Conservation (phyloP, 2,888 invertebrate genomes). For the Gerris lacustris region DNA sequence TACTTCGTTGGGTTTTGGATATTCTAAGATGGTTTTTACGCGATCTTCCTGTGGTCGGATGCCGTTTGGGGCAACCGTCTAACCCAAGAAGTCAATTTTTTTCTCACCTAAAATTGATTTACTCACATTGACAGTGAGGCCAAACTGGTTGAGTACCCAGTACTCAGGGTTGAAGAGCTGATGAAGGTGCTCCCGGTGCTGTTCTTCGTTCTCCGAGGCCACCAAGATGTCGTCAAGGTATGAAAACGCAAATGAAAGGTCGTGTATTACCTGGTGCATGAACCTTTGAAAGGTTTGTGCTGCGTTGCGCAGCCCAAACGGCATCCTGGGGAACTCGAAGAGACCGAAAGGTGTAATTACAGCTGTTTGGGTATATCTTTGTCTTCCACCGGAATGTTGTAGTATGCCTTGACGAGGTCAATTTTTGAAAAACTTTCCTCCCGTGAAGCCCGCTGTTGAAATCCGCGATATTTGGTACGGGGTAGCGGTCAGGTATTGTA, state of each 20-base stretch:
- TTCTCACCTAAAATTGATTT: background rate
- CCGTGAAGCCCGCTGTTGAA: background rate
- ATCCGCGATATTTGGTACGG: slow-evolving; percentile 30
- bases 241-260: background rate
- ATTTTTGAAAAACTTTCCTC: slow-evolving; percentile 8
- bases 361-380: background rate
- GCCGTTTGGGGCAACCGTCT: background rate
- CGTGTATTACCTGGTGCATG: background rate
- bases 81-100: background rate
- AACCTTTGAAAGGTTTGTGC: background rate
- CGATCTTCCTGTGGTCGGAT: background rate
- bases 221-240: background rate
- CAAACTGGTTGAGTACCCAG: background rate
- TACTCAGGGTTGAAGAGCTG: background rate
- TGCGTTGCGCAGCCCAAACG: background rate
- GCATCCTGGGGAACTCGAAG: slow-evolving; percentile 3
- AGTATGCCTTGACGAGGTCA: background rate
- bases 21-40: slow-evolving; percentile 29
- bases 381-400: background rate
- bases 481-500: slow-evolving; percentile 32
- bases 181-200: background rate
- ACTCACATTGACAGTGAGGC: background rate
- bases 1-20: slow-evolving; percentile 29
- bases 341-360: background rate
- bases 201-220: slow-evolving; percentile 17